Evolutionary conservation across 2,797 vertebrate genomes (phyloP).

Genomic region (Eulemur rubriventer): DNA sequence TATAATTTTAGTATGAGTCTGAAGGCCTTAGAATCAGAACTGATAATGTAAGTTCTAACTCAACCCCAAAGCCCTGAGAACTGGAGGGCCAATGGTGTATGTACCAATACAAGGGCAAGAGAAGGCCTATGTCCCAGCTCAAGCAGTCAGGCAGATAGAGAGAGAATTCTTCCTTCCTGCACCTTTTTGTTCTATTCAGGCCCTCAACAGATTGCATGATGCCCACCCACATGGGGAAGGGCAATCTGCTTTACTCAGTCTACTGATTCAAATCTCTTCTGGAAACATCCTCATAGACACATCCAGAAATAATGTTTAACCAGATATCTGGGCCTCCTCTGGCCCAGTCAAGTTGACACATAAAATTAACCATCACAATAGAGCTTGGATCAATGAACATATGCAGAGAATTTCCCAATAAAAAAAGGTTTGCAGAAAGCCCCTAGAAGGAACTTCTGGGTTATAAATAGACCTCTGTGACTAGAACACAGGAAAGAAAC

Average conservation of each 20-base stretch:
- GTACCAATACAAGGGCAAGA: neutral
- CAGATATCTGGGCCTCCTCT: neutral
- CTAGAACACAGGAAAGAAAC: neutral
- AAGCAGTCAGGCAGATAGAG: neutral
- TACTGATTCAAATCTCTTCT: neutral
- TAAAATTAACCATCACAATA: neutral
- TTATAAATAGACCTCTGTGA: neutral
- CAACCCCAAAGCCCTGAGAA: neutral
- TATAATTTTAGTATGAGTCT: neutral
- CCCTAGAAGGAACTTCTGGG: neutral
- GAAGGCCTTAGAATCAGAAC: neutral
- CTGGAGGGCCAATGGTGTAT: neutral
- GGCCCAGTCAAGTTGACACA: neutral
- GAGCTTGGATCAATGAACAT: neutral
- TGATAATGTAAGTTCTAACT: neutral
- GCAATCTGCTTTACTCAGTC: neutral
- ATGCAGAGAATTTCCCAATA: neutral
- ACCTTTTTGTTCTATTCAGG: neutral
- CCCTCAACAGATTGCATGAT: neutral
- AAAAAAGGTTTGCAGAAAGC: conserved; percentile 11
- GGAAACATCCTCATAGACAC: neutral
- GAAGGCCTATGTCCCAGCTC: neutral
- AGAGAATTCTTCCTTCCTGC: neutral
- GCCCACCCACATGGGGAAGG: neutral
- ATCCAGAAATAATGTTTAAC: neutral